Conservation (phyloP, 2,888 invertebrate genomes). For the Synergus japonicus region DNA sequence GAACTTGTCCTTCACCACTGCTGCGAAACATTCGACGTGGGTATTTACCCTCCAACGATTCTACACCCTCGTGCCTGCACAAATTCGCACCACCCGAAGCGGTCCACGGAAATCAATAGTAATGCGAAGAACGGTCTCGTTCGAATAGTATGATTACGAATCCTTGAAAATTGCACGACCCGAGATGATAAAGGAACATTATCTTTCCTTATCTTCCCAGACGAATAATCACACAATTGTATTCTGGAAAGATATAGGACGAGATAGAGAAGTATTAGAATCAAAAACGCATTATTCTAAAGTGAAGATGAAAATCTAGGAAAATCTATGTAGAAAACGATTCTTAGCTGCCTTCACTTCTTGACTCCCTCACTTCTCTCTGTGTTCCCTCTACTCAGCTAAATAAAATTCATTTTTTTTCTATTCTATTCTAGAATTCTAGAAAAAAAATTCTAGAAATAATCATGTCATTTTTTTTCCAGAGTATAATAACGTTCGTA, state of each 20-base stretch:
- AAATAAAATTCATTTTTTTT: too few species aligned
- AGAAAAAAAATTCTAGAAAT: background rate
- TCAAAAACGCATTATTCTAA: too few species aligned
- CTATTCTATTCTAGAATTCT: too few species aligned
- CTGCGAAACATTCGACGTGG: conserved; percentile 48
- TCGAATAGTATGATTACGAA: conserved; percentile 1
- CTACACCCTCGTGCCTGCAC: conserved; percentile 54
- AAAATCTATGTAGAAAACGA: too few species aligned
- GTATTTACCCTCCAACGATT: conserved; percentile 56
- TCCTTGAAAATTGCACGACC: background rate
- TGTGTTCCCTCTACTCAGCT: too few species aligned
- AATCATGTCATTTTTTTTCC: background rate
- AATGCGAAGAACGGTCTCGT: conserved; percentile 29
- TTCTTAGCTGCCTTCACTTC: too few species aligned
- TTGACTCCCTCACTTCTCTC: too few species aligned
- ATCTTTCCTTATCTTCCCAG: background rate
- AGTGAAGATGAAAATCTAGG: too few species aligned
- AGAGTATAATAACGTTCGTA: background rate
- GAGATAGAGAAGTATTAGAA: background rate
- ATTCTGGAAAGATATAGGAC: background rate
- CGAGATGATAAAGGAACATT: conserved; percentile 2
- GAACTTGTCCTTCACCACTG: conserved; percentile 4
- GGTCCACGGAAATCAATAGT: conserved; percentile 40
- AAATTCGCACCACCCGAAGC: conserved; percentile 46
- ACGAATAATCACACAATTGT: background rate